Evolutionary conservation across 1,140 invertebrate species (phyloP), one percentile per base, ranked within the genome.

Genomic region (Bombus sylvicola): DNA sequence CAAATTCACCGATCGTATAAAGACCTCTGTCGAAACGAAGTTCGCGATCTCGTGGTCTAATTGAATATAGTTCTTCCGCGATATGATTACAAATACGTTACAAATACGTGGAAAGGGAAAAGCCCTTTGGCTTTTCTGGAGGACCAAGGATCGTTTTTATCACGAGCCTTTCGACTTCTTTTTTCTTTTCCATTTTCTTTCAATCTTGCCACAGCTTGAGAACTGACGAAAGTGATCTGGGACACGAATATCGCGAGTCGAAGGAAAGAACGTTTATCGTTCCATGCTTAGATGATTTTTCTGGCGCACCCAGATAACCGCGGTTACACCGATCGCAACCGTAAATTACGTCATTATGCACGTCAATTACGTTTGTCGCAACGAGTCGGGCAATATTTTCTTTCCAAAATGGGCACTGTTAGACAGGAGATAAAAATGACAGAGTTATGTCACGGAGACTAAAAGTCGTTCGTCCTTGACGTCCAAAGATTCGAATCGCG

Each of bases 401-500:
- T 75, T 88, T 25, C 37, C n/a, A 22, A n/a, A 53, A 57, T 31
- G 31, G 47, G 31, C 31, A 12, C 69, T 28, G 25, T 15, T n/a
- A 0, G 68, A 39, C 37, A 10, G 2, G 3, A 10, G 37, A 41
- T 39, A 28, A 25, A 43, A 53, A 18, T 0, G 18, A 22, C 47
- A 8, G 12, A 41, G 37, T 34, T 53, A 31, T 75, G 76, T 47
- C 66, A 25, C 57, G 57, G 64, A 31, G 62, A 4, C 57, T 76
- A 77, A 89, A 83, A 80, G 75, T 39, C 75, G 34, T 41, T 79
- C 68, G 80, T 87, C 88, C 88, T 89, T 89, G 80, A 62, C 59
- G 34, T 25, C 13, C 25, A 62, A n/a, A 81, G 81, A 90, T 90
- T 43, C 73, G 53, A 90, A 90, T 89, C 81, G 81, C 39, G 82